Evolutionary conservation across 2,113 vertebrate species (phyloP), one percentile per base, ranked within the genome.

Genomic region (Oenanthe melanoleuca): DNA sequence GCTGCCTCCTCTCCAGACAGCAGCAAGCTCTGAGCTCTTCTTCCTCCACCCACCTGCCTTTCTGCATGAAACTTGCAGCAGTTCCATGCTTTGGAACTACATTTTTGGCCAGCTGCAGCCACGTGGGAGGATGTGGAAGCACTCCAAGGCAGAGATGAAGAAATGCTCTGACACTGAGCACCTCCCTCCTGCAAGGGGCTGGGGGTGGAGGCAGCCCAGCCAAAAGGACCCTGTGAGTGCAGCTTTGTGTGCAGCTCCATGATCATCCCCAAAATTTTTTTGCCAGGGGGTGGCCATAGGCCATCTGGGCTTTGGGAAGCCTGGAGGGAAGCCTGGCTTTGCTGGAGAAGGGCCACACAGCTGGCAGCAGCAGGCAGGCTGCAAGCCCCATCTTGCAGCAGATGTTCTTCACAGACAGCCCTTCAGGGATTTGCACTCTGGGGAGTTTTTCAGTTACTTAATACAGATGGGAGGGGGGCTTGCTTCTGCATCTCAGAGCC

Each of bases 221-320:
- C 0, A 0, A 6, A 45, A 53, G n/a, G 19, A 59, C 19, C 19
- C 57, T 42, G 16, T 0, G 0, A 60, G 31, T 16, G 7, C 66
- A 79, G 61, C 26, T 61, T n/a, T 50, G 53, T 25, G n/a, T 12
- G 4, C 37, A 59, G 34, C 21, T 56, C 60, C 50, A 12, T 6
- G 22, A 34, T 16, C 47, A 42, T 14, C 20, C 78, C 6, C 1
- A 49, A 37, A 69, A 65, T 26, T 7, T 34, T 33, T 14, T 15
- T 64, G 34, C 67, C n/a, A 15, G 59, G 17, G 5, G 21, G 15
- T 28, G 34, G 34, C 34, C 45, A 24, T 25, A 59, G 65, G n/a
- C 11, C 40, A 55, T 4, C 10, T 3, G 3, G 20, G 70, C 24
- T 69, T 40, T 59, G 56, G 60, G 79, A 79, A 70, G 65, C 29